Conservation (phyloP, 2,113 vertebrate species). For the Tautogolabrus adspersus region DNA sequence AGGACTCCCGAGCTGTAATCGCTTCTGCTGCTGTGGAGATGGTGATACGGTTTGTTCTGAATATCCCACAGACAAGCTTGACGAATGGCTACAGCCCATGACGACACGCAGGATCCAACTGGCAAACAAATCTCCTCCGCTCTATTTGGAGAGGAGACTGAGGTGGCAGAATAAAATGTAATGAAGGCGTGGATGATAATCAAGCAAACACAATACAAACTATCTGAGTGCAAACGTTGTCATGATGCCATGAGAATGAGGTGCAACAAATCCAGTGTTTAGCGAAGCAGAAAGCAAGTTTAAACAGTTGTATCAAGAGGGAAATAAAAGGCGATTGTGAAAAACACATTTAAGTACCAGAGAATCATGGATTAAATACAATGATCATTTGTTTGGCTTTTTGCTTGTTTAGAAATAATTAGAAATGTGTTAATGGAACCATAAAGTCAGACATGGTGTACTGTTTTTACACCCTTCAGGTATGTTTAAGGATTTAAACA, state of each 20-base stretch:
- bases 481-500: not conserved
- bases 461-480: not conserved
- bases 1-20: constrained; percentile 27
- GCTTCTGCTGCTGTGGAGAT: constrained; percentile 19
- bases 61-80: constrained; percentile 50
- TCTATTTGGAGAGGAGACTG: constrained; percentile 9
- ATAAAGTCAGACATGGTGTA: not conserved
- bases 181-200: constrained; percentile 23
- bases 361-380: not conserved
- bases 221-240: not conserved
- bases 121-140: constrained; percentile 34
- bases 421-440: not conserved
- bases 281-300: not conserved
- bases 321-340: not conserved
- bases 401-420: not conserved
- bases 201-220: not conserved
- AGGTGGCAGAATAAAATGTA: constrained; percentile 3
- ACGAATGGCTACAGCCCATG: constrained; percentile 55
- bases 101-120: constrained; percentile 36
- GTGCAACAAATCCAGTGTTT: not conserved
- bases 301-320: not conserved
- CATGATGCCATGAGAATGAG: not conserved
- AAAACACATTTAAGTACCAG: not conserved
- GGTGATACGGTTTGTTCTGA: constrained; percentile 49
- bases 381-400: not conserved